These are phyloP conservation scores for Seira musarum DNA, from an alignment of 2,888 invertebrate genomes.

Conservation along the genomic window DNA sequence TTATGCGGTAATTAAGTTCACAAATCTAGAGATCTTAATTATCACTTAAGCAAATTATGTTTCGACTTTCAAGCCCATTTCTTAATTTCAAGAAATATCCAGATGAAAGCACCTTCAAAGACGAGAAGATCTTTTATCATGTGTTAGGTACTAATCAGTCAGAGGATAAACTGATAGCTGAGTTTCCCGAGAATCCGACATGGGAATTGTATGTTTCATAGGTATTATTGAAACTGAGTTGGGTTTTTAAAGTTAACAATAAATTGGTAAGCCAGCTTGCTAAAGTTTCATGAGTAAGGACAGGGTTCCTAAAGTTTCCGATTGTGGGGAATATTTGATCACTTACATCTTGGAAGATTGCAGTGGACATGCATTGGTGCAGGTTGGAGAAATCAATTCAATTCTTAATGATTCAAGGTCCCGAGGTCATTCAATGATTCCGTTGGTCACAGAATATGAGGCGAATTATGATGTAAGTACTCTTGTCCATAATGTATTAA, in stretches of 20 bases:
- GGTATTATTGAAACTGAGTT: background rate
- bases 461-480: slow-evolving; percentile 93
- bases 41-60: background rate
- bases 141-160: slow-evolving; percentile 86
- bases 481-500: too few relatives aligned
- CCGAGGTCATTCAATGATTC: slow-evolving; percentile 78
- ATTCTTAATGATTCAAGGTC: too few relatives aligned
- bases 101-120: slow-evolving; percentile 78
- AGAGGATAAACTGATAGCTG: slow-evolving; percentile 88
- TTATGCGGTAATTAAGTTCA: slow-evolving; percentile 20
- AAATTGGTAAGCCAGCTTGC: too few relatives aligned
- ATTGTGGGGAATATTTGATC: slow-evolving; percentile 92
- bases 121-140: slow-evolving; percentile 96
- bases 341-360: slow-evolving; percentile 89
- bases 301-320: slow-evolving; percentile 89
- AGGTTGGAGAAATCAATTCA: slow-evolving; percentile 78
- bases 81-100: background rate
- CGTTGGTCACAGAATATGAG: slow-evolving; percentile 90
- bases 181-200: slow-evolving; percentile 89
- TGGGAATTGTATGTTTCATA: slow-evolving; percentile 85
- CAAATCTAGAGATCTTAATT: background rate
- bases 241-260: too few relatives aligned
- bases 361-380: slow-evolving; percentile 87
- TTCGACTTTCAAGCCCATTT: background rate
- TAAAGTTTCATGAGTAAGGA: slow-evolving; percentile 59